Conservation (phyloP, 2,113 vertebrate genomes). For the Proteles cristata region DNA sequence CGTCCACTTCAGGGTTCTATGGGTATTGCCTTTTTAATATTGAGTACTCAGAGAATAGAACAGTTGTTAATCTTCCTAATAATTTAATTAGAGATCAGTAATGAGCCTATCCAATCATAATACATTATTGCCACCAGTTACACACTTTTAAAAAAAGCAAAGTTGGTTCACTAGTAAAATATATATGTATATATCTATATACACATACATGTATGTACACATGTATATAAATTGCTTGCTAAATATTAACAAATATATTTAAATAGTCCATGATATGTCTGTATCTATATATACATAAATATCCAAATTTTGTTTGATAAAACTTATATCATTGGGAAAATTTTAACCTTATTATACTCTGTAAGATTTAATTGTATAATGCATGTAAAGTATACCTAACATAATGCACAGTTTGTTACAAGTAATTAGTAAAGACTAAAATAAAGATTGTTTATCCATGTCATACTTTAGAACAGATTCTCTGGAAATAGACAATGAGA, state of each 20-base stretch:
- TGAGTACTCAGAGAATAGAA: background rate
- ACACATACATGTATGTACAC: too few species aligned
- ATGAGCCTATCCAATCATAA: background rate
- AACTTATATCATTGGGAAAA: background rate
- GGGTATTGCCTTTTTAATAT: background rate
- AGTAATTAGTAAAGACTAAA: background rate
- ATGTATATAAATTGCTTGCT: background rate
- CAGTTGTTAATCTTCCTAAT: background rate
- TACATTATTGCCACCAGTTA: background rate
- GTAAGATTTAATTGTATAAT: background rate
- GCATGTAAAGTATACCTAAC: background rate
- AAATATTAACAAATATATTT: background rate
- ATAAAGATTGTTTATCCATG: background rate
- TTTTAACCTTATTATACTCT: background rate
- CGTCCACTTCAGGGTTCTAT: background rate
- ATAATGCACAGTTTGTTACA: background rate
- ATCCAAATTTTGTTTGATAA: background rate
- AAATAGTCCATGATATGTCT: background rate
- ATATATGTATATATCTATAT: too few species aligned
- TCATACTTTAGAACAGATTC: background rate
- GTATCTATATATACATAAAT: background rate
- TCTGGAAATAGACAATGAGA: background rate
- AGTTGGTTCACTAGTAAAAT: background rate
- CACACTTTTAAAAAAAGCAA: background rate
- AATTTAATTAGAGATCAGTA: background rate